Percentiles rank a stretch among this genome's conserved stretches.
phyloP scores from a whole-genome alignment of 2,113 vertebrate genomes.

The Macquaria ambigua region DNA sequence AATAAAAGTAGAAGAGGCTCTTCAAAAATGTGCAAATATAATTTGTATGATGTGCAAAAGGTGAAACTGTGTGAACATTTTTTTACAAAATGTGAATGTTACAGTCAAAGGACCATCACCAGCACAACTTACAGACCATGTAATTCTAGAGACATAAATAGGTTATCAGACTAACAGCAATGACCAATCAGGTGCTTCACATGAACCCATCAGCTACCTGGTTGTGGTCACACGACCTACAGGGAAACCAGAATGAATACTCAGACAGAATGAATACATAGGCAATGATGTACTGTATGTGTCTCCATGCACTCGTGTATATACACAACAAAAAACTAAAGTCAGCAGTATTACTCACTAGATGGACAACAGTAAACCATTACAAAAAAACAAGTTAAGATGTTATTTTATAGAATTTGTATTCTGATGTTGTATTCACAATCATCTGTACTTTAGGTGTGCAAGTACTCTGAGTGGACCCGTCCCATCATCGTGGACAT shows the following conservation, averaged over 20 bases:
- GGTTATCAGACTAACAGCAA: background rate
- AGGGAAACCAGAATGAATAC: background rate
- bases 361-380: background rate
- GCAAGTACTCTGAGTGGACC: constrained; percentile 83
- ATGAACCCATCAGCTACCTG: background rate
- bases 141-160: background rate
- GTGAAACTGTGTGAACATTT: background rate
- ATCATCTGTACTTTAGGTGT: constrained; percentile 65
- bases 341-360: background rate
- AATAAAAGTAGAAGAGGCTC: background rate
- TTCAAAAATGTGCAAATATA: background rate
- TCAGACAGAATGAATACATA: background rate
- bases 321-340: background rate
- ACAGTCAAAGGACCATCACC: background rate
- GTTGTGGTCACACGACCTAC: background rate
- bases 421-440: background rate
- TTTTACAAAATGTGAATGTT: background rate
- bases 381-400: background rate
- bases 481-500: constrained; percentile 82
- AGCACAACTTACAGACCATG: background rate
- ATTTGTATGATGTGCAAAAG: background rate
- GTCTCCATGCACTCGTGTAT: background rate
- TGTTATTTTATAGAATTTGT: constrained; percentile 1
- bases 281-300: background rate
- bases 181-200: background rate